Evolutionary conservation across 2,113 vertebrate genomes (phyloP), one percentile per base, ranked within the genome.

Genomic region (human): DNA sequence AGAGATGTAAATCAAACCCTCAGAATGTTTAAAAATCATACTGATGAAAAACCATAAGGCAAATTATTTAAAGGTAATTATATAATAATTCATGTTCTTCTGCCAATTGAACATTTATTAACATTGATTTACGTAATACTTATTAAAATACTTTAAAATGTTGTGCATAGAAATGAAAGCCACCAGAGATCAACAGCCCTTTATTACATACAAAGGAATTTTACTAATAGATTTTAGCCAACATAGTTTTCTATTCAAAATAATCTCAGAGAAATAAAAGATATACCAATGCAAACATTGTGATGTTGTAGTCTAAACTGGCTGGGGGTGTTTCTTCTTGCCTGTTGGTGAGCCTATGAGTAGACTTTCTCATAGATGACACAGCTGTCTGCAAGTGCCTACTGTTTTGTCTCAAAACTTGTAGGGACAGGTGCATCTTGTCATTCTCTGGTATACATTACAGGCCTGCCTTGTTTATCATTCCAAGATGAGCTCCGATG

Each of bases 341-440:
- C 43, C 64, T 17, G 0, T 61, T 22, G 20, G 43, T 64, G 66
- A 80, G 78, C 6, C 27, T 89, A 57, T 23, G 25, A 72, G 40
- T 2, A 23, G 22, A 16, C 32, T 66, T 20, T 32, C 84, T 95
- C 93, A 23, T 22, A 52, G 93, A 96, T 61, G 59, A 73, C 76
- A 84, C 57, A 76, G 89, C 38, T 96, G 66, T 95, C 76, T 40
- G 10, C 35, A 94, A 90, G 22, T 11, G 89, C 55, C 82, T 48
- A 61, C 95, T 38, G 57, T 92, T 97, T 82, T 81, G 87, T 75
- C 70, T 95, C 96, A 57, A 61, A 97, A 91, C 59, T 17, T 83
- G 43, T 79, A 27, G 16, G 45, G 85, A 52, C 85, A 91, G 81
- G 64, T 93, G 43, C 1, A 4, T 86, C 94, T 88, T 95, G 92